Conservation (phyloP, 2,888 invertebrate genomes). For the Diarsia mendica region DNA sequence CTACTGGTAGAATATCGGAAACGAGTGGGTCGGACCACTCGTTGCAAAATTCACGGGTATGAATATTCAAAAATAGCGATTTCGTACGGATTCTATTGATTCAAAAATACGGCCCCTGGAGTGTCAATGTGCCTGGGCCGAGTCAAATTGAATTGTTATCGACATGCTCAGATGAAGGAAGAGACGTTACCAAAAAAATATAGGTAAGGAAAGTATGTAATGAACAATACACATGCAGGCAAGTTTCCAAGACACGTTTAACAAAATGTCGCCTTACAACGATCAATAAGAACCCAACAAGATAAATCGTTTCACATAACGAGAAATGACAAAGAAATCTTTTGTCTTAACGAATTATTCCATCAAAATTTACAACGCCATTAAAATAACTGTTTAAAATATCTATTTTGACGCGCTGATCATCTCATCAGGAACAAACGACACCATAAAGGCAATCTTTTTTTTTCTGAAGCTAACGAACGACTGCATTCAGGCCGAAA, state of each 20-base stretch:
- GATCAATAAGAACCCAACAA: conserved; percentile 15
- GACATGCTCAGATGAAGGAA: neutral
- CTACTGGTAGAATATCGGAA: no score
- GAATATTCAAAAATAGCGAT: no score
- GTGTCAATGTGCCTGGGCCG: no score
- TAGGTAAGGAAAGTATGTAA: neutral
- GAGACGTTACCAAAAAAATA: neutral
- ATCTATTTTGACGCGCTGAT: conserved; percentile 65
- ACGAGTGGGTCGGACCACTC: no score
- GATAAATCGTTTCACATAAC: conserved; percentile 33
- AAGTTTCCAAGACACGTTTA: conserved; percentile 23
- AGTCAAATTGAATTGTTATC: neutral
- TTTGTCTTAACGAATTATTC: conserved; percentile 52
- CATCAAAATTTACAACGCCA: conserved; percentile 57
- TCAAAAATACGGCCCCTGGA: no score
- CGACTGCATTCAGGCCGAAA: conserved; percentile 62
- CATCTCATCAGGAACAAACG: conserved; percentile 66
- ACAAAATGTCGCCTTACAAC: conserved; percentile 6
- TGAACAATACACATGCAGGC: no score
- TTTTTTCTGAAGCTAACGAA: conserved; percentile 74
- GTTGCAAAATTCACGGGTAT: no score
- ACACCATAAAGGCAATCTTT: conserved; percentile 66
- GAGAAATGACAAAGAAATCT: conserved; percentile 45
- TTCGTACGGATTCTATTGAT: no score
- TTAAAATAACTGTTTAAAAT: conserved; percentile 58